Base-by-base conservation (phyloP, 2,888 invertebrate species). In the Prenolepis imparis region DNA sequence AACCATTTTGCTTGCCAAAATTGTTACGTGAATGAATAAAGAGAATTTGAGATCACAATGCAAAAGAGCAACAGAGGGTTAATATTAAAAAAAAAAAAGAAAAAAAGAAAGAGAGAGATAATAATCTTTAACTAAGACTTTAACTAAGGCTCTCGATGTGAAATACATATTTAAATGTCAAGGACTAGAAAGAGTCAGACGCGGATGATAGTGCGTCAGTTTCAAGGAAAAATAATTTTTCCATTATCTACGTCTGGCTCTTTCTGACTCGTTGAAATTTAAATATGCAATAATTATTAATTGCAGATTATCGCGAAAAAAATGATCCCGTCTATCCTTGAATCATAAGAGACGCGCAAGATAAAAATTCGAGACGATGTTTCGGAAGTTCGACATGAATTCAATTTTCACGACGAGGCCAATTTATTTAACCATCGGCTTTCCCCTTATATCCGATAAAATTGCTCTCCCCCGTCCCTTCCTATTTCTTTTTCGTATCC, bases 331-430 rank as follows among this genome's bases (percentile, higher is more conserved):
- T 21, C 68, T 21, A 32, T 36, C 36, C 55, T 70, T 55, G 15
- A 70, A 28, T 36, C 64, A 39, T n/a, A 4, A 39, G 12, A 32
- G 36, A 63, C 8, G 1, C 5, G n/a, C 8, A 52, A n/a, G 9
- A 77, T 63, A 52, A 75, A 32, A 57, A 66, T 77, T 77, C 28
- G 64, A 75, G 77, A 28, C 28, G 28, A 67, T 36, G 68, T 41
- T 24, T 72, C 72, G 59, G 78, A 59, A 78, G 44, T 70, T 44
- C 32, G 59, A 78, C 72, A 36, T 12, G 36, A 80, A 80, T 80
- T 61, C 78, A 80, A 80, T 80, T 70, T 80, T 21, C 78, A 48
- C 59, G 59, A 80, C 44, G 44, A 72, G 78, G 36, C 44, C 78
- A 80, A 80, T 80, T 80, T 70, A 59, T 80, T 72, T 80, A 80